Evolutionary conservation across 2,113 vertebrate species (phyloP).

Genomic region (Ptilorrhoa leucosticta): DNA sequence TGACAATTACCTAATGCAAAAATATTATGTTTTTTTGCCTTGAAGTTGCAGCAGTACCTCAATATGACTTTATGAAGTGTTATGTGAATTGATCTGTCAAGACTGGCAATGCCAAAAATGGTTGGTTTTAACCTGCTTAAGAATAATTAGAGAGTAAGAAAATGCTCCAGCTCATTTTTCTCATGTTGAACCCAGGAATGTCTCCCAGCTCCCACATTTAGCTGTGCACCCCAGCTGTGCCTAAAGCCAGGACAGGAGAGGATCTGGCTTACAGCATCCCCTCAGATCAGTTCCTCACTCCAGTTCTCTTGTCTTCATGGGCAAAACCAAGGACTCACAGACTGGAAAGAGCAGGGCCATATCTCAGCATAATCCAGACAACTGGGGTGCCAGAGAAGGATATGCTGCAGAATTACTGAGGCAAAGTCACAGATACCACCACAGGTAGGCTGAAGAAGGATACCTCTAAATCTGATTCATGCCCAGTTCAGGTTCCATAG

Average conservation of each 20-base stretch:
- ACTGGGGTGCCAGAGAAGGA: rapidly evolving
- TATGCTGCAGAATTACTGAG: not conserved
- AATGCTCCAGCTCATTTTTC: not conserved
- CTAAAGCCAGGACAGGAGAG: not conserved
- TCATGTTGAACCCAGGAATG: not conserved
- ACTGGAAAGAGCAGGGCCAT: not conserved
- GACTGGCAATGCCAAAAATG: not conserved
- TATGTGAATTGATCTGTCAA: not conserved
- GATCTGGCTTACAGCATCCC: not conserved
- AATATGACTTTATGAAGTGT: not conserved
- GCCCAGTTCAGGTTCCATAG: not conserved
- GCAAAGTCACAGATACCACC: not conserved
- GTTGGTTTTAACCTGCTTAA: not conserved
- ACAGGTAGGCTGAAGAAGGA: not conserved
- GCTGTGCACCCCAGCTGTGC: not conserved
- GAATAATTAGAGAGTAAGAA: not conserved
- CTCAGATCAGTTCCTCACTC: not conserved
- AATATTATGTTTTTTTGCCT: not conserved
- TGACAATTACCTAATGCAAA: not conserved
- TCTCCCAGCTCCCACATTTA: not conserved
- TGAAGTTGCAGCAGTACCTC: not conserved
- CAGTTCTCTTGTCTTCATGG: not conserved
- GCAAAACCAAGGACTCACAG: not conserved
- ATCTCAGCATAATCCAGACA: not conserved
- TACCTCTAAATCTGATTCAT: not conserved